Base-by-base conservation (phyloP, 2,113 vertebrate genomes). In the Siphamia tubifer region DNA sequence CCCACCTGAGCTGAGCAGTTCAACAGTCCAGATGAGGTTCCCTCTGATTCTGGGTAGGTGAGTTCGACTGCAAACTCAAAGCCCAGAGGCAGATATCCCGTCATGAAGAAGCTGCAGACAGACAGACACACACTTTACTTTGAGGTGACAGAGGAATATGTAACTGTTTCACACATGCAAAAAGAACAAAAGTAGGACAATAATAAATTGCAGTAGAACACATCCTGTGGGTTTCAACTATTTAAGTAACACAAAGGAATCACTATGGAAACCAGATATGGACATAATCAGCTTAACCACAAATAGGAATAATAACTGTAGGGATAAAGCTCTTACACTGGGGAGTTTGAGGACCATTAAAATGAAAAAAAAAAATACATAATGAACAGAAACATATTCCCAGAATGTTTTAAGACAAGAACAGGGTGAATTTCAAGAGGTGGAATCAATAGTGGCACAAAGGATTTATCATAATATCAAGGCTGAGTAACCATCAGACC, bases 21-120 rank as follows among this genome's bases (percentile, higher is more conserved):
- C 27, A 99, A 95, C 23, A 99, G 93, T 3, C 98, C 98, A 2
- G 97, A 99, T 0, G 97, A 99, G 1, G 95, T 95, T 79, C 96
- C 97, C 85, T 99, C 98, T 1, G 95, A 96, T 67, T 98, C 96
- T 32, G 97, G 97, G 49, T 94, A 97, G 0, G 98, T 99, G 81
- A 99, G 87, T 73, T 99, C 98, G 6, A 92, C 96, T 1, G 95
- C 98, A 91, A 96, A 98, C 88, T 99, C 98, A 79, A 97, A 99
- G 24, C 98, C 98, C 73, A 99, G 78, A 0, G 98, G 96, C 34
- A 99, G 91, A 74, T 98, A 99, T 15, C 96, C 96, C 0, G 96
- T 96, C 96, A 99, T 99, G 78, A 98, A 99, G 86, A 99, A 96
- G 38, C 98, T 99, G 69, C 28, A 54, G 30, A 38, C 21, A n/a